A percentile compares a stretch with the other conserved stretches of the same genome.
phyloP scores from a whole-genome alignment of 2,113 vertebrate genomes.

The Rhea pennata region DNA sequence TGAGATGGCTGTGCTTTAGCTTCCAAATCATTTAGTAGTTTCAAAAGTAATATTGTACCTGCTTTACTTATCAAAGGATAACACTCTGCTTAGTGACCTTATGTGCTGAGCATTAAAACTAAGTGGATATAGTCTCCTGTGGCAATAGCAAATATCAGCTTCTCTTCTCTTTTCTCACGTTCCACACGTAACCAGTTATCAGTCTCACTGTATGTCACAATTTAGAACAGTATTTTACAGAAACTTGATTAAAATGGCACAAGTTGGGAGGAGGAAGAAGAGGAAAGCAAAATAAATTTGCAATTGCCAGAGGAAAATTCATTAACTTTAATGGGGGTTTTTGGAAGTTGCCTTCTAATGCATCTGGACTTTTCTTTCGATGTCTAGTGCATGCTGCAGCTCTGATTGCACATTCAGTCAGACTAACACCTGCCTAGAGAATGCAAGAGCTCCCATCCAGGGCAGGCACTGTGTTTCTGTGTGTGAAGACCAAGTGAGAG shows the following conservation, averaged over 20 bases:
- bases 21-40: neutral
- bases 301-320: neutral
- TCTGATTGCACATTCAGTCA: neutral
- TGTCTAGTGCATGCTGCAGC: neutral
- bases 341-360: neutral
- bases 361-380: neutral
- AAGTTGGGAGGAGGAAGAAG: neutral
- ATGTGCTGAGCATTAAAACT: neutral
- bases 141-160: conserved; percentile 32
- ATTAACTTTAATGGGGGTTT: neutral
- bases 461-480: rapidly evolving
- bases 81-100: neutral
- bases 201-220: neutral
- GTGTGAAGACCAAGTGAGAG: neutral
- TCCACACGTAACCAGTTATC: conserved; percentile 11
- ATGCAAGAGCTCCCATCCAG: neutral
- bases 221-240: conserved; percentile 28
- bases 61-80: neutral
- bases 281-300: neutral
- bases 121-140: neutral
- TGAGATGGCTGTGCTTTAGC: neutral
- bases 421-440: neutral
- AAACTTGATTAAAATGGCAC: conserved; percentile 49
- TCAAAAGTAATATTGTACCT: neutral
- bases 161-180: conserved; percentile 31